Percentiles rank a stretch among this genome's conserved stretches.
These are phyloP conservation scores for Gobio gobio DNA, from an alignment of 2,113 vertebrate species.

Conservation along the genomic window DNA sequence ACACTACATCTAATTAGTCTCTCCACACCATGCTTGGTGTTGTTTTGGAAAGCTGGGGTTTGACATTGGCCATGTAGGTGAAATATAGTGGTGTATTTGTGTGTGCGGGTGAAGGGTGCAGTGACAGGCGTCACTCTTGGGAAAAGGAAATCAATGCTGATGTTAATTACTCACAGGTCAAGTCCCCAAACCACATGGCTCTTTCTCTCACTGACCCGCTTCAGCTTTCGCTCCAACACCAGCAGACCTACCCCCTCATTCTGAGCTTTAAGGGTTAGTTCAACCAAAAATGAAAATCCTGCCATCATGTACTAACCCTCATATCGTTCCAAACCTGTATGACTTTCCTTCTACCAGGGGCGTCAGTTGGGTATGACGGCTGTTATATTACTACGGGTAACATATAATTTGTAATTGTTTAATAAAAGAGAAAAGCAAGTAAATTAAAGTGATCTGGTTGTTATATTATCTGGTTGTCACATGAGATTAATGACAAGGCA, in stretches of 20 bases:
- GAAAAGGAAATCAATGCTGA: conserved; percentile 81
- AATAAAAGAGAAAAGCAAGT: too few relatives aligned
- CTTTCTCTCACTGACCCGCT: conserved; percentile 59
- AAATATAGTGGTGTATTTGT: conserved; percentile 69
- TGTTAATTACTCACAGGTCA: conserved; percentile 82
- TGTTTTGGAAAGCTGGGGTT: conserved; percentile 57
- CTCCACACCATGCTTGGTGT: conserved; percentile 44
- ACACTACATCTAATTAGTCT: conserved; percentile 56
- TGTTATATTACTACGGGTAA: too few relatives aligned
- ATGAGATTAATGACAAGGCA: too few relatives aligned
- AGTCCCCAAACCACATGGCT: conserved; percentile 62
- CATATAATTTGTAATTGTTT: too few relatives aligned
- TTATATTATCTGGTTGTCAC: too few relatives aligned
- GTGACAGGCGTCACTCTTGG: conserved; percentile 79
- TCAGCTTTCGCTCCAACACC: conserved; percentile 14
- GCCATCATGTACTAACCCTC: not conserved
- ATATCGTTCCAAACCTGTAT: not conserved
- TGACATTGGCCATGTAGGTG: conserved; percentile 60
- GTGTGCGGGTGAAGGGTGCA: conserved; percentile 68
- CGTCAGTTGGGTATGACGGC: too few relatives aligned
- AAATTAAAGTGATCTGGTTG: too few relatives aligned
- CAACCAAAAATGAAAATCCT: not conserved
- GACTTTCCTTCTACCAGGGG: not conserved
- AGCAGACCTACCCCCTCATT: not conserved
- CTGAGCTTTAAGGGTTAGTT: conserved; percentile 3